Evolutionary conservation across 1,140 invertebrate species (phyloP), one percentile per base, ranked within the genome.

Genomic region (Drosophila murphyi): DNA sequence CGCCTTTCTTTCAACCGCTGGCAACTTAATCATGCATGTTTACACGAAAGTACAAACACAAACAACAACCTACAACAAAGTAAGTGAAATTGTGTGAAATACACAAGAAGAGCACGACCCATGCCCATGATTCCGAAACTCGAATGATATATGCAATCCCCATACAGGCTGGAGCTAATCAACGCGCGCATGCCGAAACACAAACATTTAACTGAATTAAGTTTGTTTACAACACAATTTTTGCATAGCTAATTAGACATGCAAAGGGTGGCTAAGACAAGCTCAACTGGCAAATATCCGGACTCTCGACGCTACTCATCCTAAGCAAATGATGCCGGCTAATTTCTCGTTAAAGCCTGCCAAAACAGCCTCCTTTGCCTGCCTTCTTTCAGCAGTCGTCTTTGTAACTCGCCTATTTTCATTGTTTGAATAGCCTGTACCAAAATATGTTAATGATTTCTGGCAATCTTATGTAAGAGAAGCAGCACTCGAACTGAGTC

Each of bases 121-220:
- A 48, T 35, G 7, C 20, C 50, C 12, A 20, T 12, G 5, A 29
- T n/a, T 8, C 7, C 4, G 47, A 60, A 12, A 35, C 37, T 12
- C 31, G 3, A 65, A 55, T 62, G 41, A 43, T 69, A 70, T 74
- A 47, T 34, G 39, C 41, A 71, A 12, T 55, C n/a, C 28, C 28
- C 12, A 56, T 7, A 12, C 29, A 48, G 76, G 72, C 54, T 12
- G 48, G 72, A 55, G 62, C 78, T 87, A 87, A 87, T 87, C 83
- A 87, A 87, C 83, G 70, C 62, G 73, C 70, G 80, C 83, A 78
- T 80, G 74, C 71, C 80, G 43, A 78, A 87, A 88, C 77, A 85
- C 78, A 88, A 88, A 88, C 85, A 88, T 89, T 88, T 85, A 88
- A 88, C 85, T 81, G 82, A 88, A 89, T 89, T 88, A 89, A 88